Conservation (phyloP, 2,888 invertebrate genomes). For the Cryptus armator region DNA sequence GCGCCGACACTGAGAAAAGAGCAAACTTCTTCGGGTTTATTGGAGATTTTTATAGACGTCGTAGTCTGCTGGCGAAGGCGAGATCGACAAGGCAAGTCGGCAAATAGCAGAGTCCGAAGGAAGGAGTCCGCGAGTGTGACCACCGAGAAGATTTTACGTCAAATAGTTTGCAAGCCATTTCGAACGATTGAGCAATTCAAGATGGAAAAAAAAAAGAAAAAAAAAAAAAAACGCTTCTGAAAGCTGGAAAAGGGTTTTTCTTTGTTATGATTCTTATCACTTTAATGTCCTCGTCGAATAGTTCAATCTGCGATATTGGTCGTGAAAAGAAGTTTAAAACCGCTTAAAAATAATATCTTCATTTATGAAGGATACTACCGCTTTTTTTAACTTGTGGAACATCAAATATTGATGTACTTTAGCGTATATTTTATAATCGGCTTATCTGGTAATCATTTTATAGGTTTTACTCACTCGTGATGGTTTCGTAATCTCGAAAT, state of each 20-base stretch:
- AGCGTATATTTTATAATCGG: not conserved
- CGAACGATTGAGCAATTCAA: conserved; percentile 14
- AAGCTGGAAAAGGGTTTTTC: conserved; percentile 5
- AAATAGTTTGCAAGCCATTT: conserved; percentile 28
- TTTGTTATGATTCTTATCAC: not conserved
- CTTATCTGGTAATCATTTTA: not conserved
- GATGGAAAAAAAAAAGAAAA: not conserved
- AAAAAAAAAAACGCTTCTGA: not conserved
- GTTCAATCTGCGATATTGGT: conserved; percentile 3
- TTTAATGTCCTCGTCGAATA: not conserved
- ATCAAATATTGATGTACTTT: not conserved
- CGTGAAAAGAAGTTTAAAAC: not conserved
- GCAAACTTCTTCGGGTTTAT: conserved; percentile 55
- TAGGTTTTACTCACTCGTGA: not conserved
- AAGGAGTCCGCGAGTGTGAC: conserved; percentile 26
- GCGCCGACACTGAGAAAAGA: conserved; percentile 28
- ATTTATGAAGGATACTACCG: not conserved
- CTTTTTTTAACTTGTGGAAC: not conserved
- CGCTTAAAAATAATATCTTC: conserved; percentile 2
- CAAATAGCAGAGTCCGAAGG: not conserved
- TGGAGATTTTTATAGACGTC: conserved; percentile 63
- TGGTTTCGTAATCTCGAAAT: not conserved
- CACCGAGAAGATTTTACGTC: conserved; percentile 37
- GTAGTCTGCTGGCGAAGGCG: conserved; percentile 31
- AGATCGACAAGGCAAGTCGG: conserved; percentile 16